Evolutionary conservation across 2,888 invertebrate genomes (phyloP).

Genomic region (Digitonthophagus gazella): DNA sequence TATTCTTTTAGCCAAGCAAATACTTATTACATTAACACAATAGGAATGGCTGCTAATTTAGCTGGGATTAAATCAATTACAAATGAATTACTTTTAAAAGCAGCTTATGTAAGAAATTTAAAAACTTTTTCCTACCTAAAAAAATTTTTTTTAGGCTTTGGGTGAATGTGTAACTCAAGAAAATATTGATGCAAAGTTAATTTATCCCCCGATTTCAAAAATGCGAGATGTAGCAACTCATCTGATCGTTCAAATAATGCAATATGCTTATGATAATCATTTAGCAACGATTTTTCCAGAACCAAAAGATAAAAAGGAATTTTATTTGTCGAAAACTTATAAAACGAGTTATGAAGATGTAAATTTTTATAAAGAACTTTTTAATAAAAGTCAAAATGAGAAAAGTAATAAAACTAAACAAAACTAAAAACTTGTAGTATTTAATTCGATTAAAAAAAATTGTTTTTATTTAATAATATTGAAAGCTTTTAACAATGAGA

Average conservation of each 20-base stretch:
- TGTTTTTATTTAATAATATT: too few species aligned
- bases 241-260: constrained; percentile 79
- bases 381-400: too few species aligned
- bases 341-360: constrained; percentile 69
- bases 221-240: constrained; percentile 84
- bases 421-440: too few species aligned
- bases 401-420: too few species aligned
- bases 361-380: too few species aligned
- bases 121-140: constrained; percentile 1
- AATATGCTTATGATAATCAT: constrained; percentile 75
- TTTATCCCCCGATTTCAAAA: constrained; percentile 82
- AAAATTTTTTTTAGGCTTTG: constrained; percentile 65
- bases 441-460: too few species aligned
- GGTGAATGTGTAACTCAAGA: constrained; percentile 77
- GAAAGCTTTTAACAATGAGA: too few species aligned
- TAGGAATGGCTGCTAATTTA: constrained; percentile 86
- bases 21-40: constrained; percentile 95
- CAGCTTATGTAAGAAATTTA: constrained; percentile 60
- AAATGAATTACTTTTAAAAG: constrained; percentile 88
- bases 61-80: constrained; percentile 87
- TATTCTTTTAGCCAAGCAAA: constrained; percentile 95
- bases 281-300: constrained; percentile 77
- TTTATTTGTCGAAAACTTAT: constrained; percentile 80
- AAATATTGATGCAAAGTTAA: constrained; percentile 80
- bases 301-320: constrained; percentile 69